phyloP scores from a whole-genome alignment of 2,113 vertebrate species.

The Centropus bengalensis region DNA sequence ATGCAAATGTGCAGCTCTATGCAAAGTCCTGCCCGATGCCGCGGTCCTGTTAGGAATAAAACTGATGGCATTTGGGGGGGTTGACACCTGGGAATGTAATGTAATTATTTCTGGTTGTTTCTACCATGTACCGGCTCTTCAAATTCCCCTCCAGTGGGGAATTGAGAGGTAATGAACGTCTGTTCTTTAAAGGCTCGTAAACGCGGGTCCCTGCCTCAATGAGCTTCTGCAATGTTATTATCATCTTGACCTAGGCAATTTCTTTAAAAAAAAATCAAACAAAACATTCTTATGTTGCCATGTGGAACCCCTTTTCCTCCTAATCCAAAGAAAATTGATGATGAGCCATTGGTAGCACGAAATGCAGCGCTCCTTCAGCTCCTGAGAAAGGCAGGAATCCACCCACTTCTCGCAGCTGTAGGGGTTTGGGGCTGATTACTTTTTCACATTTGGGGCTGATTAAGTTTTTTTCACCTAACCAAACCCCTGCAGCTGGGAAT shows the following conservation, averaged over 20 bases:
- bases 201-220: neutral
- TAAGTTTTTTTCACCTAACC: too few relatives aligned
- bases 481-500: neutral
- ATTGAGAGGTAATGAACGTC: neutral
- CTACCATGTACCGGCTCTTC: neutral
- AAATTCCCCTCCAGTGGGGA: neutral
- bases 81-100: neutral
- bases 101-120: neutral
- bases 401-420: neutral
- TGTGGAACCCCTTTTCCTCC: neutral
- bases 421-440: neutral
- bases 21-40: neutral
- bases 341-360: too few relatives aligned
- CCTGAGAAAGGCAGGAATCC: neutral
- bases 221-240: neutral
- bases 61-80: neutral
- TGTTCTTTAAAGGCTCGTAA: neutral
- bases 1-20: constrained; percentile 1
- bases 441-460: too few relatives aligned
- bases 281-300: neutral
- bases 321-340: neutral
- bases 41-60: neutral
- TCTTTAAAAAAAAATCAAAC: neutral
- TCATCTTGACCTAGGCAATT: neutral
- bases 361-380: neutral